These are phyloP conservation scores for Halesus radiatus DNA, from an alignment of 1,140 invertebrate genomes.

Conservation along the genomic window DNA sequence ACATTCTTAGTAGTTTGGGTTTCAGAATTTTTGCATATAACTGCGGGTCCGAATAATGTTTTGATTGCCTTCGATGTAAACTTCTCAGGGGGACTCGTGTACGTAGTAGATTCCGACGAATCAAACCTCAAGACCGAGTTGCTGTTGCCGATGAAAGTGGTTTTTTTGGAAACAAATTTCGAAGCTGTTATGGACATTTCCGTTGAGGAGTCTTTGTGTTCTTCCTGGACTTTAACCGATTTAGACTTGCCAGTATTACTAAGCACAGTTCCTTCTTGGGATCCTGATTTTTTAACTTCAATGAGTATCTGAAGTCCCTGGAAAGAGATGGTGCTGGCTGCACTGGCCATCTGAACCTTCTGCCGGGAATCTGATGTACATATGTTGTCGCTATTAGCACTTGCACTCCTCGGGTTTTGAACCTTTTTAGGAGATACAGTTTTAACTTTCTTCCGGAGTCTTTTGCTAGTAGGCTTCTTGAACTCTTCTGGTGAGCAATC, in stretches of 20 bases:
- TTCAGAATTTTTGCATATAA: background rate
- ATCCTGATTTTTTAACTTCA: slow-evolving; percentile 37
- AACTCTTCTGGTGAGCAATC: slow-evolving; percentile 6
- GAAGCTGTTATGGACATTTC: slow-evolving; percentile 49
- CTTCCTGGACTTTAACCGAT: background rate
- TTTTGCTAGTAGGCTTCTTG: background rate
- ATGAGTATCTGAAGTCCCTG: slow-evolving; percentile 49
- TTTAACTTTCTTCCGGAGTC: slow-evolving; percentile 27
- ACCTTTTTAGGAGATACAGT: slow-evolving; percentile 8
- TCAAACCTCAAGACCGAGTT: slow-evolving; percentile 40
- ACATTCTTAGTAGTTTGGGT: background rate
- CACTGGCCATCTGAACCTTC: slow-evolving; percentile 4
- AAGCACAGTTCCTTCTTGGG: slow-evolving; percentile 9
- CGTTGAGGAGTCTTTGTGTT: slow-evolving; percentile 34
- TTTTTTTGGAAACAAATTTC: slow-evolving; percentile 62
- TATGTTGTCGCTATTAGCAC: slow-evolving; percentile 2
- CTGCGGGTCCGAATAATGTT: slow-evolving; percentile 31
- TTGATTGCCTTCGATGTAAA: slow-evolving; percentile 61
- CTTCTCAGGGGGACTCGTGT: slow-evolving; percentile 68
- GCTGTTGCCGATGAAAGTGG: slow-evolving; percentile 20
- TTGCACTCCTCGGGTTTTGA: background rate
- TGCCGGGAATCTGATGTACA: background rate
- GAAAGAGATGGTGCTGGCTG: slow-evolving; percentile 46
- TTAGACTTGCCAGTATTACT: slow-evolving; percentile 23
- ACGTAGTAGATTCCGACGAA: slow-evolving; percentile 68